Evolutionary conservation across 2,888 invertebrate species (phyloP).

Genomic region (Noctua pronuba): DNA sequence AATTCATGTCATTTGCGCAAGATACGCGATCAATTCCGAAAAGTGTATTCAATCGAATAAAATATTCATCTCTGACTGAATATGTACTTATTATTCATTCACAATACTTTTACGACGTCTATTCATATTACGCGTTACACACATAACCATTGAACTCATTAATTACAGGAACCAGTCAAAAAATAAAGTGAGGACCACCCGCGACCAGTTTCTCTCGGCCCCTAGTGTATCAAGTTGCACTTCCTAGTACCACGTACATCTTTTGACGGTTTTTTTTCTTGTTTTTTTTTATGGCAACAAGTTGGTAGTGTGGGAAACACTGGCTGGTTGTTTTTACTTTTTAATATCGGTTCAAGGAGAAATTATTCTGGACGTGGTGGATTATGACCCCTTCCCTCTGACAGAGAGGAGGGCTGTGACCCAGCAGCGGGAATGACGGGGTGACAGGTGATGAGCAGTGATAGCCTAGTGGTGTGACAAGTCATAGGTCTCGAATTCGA

Average conservation of each 20-base stretch:
- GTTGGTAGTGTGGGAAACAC: constrained; percentile 58
- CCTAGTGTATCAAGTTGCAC: constrained; percentile 79
- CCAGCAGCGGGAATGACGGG: background rate
- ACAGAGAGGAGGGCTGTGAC: background rate
- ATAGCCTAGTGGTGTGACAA: background rate
- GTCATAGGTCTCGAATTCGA: background rate
- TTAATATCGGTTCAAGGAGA: background rate
- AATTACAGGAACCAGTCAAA: constrained; percentile 79
- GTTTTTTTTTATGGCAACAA: constrained; percentile 45
- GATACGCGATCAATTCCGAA: background rate
- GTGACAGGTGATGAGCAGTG: background rate
- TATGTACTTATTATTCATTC: constrained; percentile 40
- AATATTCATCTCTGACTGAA: constrained; percentile 9
- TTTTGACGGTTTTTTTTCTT: constrained; percentile 43
- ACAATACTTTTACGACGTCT: constrained; percentile 61
- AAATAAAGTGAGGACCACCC: constrained; percentile 81
- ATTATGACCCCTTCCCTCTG: background rate
- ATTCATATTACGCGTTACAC: constrained; percentile 66
- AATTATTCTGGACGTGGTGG: background rate
- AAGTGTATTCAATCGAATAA: constrained; percentile 16
- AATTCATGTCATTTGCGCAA: constrained; percentile 16
- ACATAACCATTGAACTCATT: constrained; percentile 75
- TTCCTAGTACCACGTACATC: constrained; percentile 71
- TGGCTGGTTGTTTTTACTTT: constrained; percentile 17
- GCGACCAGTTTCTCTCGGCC: constrained; percentile 75